Conservation (phyloP, 2,113 vertebrate species). For the Siphamia tubifer region DNA sequence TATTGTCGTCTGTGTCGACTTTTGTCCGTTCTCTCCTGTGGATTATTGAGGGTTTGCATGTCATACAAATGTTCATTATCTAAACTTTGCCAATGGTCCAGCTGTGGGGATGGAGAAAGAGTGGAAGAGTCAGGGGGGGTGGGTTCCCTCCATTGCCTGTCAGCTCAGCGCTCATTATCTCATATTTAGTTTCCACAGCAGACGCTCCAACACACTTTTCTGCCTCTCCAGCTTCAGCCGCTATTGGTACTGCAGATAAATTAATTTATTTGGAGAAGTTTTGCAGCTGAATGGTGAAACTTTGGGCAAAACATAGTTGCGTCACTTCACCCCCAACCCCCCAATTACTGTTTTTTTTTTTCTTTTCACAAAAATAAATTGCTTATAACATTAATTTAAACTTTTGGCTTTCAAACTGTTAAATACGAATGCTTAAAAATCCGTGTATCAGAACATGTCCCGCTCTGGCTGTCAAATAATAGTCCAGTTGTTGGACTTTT, state of each 20-base stretch:
- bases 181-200: conserved; percentile 23
- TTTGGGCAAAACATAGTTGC: neutral
- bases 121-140: conserved; percentile 9
- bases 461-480: too few species aligned
- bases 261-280: conserved; percentile 21
- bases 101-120: neutral
- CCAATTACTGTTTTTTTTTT: too few species aligned
- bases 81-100: conserved; percentile 12
- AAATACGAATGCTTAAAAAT: too few species aligned
- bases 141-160: conserved; percentile 37
- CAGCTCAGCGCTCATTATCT: conserved; percentile 36
- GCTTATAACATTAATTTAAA: too few species aligned
- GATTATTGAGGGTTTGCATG: neutral
- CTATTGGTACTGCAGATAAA: conserved; percentile 11
- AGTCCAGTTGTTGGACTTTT: too few species aligned
- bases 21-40: neutral
- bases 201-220: conserved; percentile 6
- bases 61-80: conserved; percentile 15
- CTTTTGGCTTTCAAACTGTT: too few species aligned
- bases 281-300: neutral
- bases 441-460: too few species aligned
- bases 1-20: neutral
- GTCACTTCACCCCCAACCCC: too few species aligned
- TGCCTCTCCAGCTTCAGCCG: neutral
- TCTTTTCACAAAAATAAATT: too few species aligned